Conservation (phyloP, 2,113 vertebrate species). For the Eurypyga helias region DNA sequence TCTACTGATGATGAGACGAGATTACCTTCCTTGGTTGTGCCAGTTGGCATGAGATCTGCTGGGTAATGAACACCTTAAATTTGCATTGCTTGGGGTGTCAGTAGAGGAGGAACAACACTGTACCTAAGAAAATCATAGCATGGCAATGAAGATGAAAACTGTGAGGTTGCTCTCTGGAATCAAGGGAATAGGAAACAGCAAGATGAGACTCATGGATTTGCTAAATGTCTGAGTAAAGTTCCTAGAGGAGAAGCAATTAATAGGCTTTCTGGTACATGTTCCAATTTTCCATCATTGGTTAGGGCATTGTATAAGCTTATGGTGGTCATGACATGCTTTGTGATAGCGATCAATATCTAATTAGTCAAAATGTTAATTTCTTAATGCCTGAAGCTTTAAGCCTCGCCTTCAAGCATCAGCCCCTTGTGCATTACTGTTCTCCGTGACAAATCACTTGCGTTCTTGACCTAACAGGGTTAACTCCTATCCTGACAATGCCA, state of each 20-base stretch:
- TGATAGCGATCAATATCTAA: constrained; percentile 65
- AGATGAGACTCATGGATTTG: not conserved
- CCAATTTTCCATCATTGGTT: not conserved
- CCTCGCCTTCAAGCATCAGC: constrained; percentile 1
- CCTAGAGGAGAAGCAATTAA: not conserved
- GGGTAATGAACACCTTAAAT: not conserved
- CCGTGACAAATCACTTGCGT: not conserved
- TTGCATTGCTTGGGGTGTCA: not conserved
- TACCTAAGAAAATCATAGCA: not conserved
- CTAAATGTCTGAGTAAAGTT: not conserved
- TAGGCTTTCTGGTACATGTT: not conserved
- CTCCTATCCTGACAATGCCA: not conserved
- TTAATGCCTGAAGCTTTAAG: constrained; percentile 48
- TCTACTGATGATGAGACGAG: not conserved
- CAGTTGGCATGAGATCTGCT: not conserved
- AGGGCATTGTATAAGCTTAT: not conserved
- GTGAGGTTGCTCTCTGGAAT: not conserved
- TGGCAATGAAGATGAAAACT: not conserved
- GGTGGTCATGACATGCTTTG: constrained; percentile 1
- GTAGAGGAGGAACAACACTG: not conserved
- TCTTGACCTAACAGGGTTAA: constrained; percentile 11
- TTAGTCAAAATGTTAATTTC: constrained; percentile 64
- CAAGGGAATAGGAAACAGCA: not conserved
- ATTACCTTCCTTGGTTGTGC: not conserved
- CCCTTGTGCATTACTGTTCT: not conserved